Evolutionary conservation across 37 sponge, comb jelly and placozoan species (phyloP).

Genomic region (Eunapius fragilis): DNA sequence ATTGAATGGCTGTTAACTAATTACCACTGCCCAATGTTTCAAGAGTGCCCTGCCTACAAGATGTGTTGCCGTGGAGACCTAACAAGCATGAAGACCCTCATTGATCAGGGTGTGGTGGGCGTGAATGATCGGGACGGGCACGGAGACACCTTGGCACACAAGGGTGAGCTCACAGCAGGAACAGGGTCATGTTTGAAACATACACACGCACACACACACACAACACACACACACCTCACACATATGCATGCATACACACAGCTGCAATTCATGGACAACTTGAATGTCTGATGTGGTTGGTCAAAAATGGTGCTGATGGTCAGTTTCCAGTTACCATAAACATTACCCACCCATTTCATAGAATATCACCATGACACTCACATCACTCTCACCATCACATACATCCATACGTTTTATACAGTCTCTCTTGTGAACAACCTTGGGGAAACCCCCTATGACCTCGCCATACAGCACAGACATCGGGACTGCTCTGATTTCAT

Average conservation of each 20-base stretch:
- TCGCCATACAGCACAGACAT: slow-evolving; percentile 65
- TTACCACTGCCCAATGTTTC: slow-evolving; percentile 13
- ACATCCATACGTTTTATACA: slow-evolving; percentile 9
- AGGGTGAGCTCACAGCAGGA: slow-evolving; percentile 44
- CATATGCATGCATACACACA: background rate
- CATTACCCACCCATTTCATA: background rate
- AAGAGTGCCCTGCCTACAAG: slow-evolving; percentile 65
- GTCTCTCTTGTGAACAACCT: slow-evolving; percentile 59
- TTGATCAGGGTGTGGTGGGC: slow-evolving; percentile 50
- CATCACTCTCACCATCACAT: background rate
- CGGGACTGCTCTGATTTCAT: slow-evolving; percentile 56
- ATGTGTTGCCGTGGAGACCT: slow-evolving; percentile 74
- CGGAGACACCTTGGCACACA: slow-evolving; percentile 79
- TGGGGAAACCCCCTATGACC: slow-evolving; percentile 76
- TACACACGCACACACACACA: background rate
- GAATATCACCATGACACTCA: background rate
- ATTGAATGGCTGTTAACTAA: background rate
- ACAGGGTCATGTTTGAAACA: background rate
- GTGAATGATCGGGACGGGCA: slow-evolving; percentile 64
- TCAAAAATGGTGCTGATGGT: slow-evolving; percentile 87
- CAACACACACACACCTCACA: background rate
- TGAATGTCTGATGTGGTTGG: slow-evolving; percentile 75
- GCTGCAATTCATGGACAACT: slow-evolving; percentile 82
- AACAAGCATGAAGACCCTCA: slow-evolving; percentile 57
- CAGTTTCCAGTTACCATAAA: slow-evolving; percentile 6